Percentiles rank a stretch among this genome's conserved stretches.
Conservation (phyloP, 2,797 vertebrate genomes). For the Hylomyscus alleni region DNA sequence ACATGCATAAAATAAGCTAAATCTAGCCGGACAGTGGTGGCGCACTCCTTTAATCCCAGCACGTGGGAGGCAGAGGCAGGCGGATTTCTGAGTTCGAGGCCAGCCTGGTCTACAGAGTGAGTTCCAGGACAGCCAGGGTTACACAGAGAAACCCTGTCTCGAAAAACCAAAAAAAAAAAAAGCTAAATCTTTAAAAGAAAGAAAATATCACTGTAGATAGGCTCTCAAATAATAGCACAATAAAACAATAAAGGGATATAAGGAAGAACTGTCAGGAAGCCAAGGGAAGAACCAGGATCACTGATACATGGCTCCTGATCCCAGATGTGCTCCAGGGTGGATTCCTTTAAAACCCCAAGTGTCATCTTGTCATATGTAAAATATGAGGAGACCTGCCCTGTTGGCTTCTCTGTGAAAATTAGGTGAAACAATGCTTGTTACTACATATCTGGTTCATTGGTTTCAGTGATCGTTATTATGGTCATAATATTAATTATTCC, state of each 20-base stretch:
- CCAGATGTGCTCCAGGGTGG: not conserved
- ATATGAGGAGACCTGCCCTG: not conserved
- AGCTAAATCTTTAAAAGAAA: not conserved
- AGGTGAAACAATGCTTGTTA: not conserved
- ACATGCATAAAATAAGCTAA: too few species aligned
- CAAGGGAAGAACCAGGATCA: not conserved
- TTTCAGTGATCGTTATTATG: not conserved
- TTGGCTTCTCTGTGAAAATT: not conserved
- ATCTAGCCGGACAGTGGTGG: too few species aligned
- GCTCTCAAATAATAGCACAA: not conserved
- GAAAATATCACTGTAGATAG: not conserved
- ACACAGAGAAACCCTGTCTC: too few species aligned
- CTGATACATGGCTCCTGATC: not conserved
- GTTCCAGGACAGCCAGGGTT: too few species aligned
- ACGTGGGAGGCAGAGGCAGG: too few species aligned
- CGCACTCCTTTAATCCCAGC: too few species aligned
- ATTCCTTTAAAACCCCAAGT: not conserved
- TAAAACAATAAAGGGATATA: not conserved
- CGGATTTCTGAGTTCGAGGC: too few species aligned
- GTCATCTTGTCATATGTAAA: not conserved
- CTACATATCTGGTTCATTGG: not conserved
- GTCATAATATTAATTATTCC: constrained; percentile 19
- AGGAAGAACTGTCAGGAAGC: fast-evolving
- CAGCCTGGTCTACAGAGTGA: too few species aligned
- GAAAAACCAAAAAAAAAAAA: too few species aligned